Conservation (phyloP, 2,113 vertebrate genomes). For the Trichechus manatus region DNA sequence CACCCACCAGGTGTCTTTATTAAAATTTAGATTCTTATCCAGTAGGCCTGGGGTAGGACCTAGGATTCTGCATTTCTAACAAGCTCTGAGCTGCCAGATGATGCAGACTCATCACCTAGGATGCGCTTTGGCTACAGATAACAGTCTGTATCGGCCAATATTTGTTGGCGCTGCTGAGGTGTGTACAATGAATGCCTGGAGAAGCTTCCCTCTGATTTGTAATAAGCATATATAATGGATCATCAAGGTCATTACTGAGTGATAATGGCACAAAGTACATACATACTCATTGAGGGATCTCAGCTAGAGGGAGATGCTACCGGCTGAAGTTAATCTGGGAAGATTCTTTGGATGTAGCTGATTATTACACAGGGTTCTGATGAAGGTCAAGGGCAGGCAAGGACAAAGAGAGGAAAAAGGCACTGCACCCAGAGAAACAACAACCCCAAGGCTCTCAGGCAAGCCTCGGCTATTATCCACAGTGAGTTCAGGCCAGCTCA, state of each 20-base stretch:
- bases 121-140: neutral
- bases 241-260: neutral
- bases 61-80: neutral
- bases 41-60: neutral
- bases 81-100: too few species aligned
- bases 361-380: neutral
- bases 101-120: neutral
- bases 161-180: neutral
- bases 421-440: neutral
- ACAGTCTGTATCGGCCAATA: too few species aligned
- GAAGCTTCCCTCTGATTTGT: neutral
- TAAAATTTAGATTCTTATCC: neutral
- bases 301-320: too few species aligned
- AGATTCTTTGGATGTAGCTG: neutral
- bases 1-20: too few species aligned
- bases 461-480: neutral
- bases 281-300: fast-evolving
- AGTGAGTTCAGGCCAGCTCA: neutral
- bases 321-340: neutral
- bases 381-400: neutral
- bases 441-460: neutral
- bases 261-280: fast-evolving
- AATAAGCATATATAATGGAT: neutral
- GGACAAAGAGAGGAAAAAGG: neutral
- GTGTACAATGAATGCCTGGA: fast-evolving